Evolutionary conservation across 2,888 invertebrate genomes (phyloP).

Genomic region (Diplazon laetatorius): DNA sequence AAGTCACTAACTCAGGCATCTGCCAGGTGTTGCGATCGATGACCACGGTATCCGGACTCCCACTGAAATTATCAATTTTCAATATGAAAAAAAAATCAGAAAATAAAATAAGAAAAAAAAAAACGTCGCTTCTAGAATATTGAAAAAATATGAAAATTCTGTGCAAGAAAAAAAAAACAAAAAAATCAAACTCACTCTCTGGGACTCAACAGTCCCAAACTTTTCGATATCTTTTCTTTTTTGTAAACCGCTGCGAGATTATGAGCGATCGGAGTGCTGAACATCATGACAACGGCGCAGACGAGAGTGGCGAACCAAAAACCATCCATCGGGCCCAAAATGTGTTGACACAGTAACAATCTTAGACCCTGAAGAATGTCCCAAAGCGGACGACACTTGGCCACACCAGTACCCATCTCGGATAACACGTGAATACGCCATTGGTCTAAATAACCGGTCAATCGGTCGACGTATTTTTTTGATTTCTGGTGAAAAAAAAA

Average conservation of each 20-base stretch:
- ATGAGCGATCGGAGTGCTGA: constrained; percentile 86
- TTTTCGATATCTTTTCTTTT: constrained; percentile 72
- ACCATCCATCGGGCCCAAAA: constrained; percentile 88
- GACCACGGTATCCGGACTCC: constrained; percentile 75
- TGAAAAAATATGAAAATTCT: constrained; percentile 12
- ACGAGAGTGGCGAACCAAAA: constrained; percentile 88
- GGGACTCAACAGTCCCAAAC: constrained; percentile 69
- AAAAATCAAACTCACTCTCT: constrained; percentile 73
- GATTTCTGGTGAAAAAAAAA: constrained; percentile 82
- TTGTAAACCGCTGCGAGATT: constrained; percentile 84
- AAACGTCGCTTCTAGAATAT: no score
- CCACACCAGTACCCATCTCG: constrained; percentile 86
- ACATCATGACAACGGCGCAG: constrained; percentile 85
- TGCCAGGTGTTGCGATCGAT: constrained; percentile 77
- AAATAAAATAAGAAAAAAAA: constrained; percentile 21
- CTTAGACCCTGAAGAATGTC: constrained; percentile 87
- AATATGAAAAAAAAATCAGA: neutral
- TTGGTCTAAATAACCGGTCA: constrained; percentile 87
- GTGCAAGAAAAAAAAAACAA: constrained; percentile 11
- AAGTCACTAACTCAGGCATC: constrained; percentile 76
- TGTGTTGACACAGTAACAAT: constrained; percentile 85
- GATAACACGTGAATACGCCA: constrained; percentile 87
- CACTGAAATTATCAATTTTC: constrained; percentile 66
- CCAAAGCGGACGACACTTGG: constrained; percentile 89
- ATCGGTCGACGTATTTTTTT: constrained; percentile 84